Percentiles rank a stretch among this genome's conserved stretches.
These are phyloP conservation scores for Pollicipes pollicipes DNA, from an alignment of 1,140 invertebrate species.

Conservation along the genomic window DNA sequence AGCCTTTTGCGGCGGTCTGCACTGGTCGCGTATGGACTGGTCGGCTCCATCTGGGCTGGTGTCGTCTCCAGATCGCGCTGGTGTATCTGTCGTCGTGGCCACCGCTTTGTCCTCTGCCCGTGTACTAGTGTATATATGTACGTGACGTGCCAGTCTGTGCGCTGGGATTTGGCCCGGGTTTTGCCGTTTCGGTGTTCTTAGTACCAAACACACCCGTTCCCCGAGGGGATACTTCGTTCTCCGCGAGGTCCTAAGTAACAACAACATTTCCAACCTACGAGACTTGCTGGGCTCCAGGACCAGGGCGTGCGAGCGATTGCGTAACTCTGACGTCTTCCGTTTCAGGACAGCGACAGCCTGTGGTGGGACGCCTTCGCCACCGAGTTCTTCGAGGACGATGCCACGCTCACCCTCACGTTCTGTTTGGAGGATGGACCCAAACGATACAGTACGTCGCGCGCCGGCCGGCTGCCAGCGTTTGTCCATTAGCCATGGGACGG, in stretches of 20 bases:
- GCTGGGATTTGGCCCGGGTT: not conserved
- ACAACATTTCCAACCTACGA: too few species aligned
- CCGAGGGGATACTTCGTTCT: too few species aligned
- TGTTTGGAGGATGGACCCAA: conserved; percentile 96
- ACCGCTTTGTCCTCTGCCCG: too few species aligned
- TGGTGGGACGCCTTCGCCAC: conserved; percentile 99
- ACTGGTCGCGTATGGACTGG: too few species aligned
- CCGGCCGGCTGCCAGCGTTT: too few species aligned
- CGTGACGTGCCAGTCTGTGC: not conserved
- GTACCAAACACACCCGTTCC: not conserved
- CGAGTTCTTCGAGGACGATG: conserved; percentile 98
- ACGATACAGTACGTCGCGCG: conserved; percentile 68
- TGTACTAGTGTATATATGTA: not conserved
- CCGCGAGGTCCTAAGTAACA: too few species aligned
- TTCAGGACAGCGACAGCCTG: conserved; percentile 86
- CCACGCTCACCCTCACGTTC: conserved; percentile 84
- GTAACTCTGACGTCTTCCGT: conserved; percentile 6
- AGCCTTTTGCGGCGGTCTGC: not conserved
- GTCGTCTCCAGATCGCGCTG: too few species aligned
- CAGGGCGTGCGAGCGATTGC: too few species aligned
- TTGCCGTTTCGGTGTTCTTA: not conserved
- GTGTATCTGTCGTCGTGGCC: too few species aligned
- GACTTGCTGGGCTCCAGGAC: not conserved
- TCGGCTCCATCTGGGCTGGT: too few species aligned
- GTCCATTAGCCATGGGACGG: too few species aligned